Conservation (phyloP, 2,888 invertebrate species). For the Liposcelis brunnea region DNA sequence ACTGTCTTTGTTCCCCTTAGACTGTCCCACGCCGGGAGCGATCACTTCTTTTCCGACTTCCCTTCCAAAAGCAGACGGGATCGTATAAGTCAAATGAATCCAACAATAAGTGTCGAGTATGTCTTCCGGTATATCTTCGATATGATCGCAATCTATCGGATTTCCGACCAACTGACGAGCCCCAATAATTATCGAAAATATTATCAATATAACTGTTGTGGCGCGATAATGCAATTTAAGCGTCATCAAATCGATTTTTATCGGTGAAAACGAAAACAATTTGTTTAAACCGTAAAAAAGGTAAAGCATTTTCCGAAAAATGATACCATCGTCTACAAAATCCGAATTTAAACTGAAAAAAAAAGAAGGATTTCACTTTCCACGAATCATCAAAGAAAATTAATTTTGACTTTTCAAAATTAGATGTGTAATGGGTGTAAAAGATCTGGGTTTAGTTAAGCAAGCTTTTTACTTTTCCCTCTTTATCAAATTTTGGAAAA, state of each 20-base stretch:
- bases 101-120: slow-evolving; percentile 85
- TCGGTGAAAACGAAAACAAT: slow-evolving; percentile 46
- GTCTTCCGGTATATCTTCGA: slow-evolving; percentile 71
- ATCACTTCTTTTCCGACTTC: slow-evolving; percentile 61
- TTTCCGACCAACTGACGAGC: slow-evolving; percentile 78
- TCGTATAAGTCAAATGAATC: slow-evolving; percentile 83
- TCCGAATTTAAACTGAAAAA: too few species aligned
- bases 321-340: too few species aligned
- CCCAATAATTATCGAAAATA: slow-evolving; percentile 68
- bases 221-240: slow-evolving; percentile 71
- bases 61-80: slow-evolving; percentile 63
- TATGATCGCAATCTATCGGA: slow-evolving; percentile 35
- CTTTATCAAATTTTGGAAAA: too few species aligned
- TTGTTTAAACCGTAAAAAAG: slow-evolving; percentile 14
- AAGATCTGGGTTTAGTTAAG: too few species aligned
- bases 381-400: too few species aligned
- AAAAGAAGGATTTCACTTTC: too few species aligned
- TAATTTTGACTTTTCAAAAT: too few species aligned
- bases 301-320: slow-evolving; percentile 11
- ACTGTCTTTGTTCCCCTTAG: slow-evolving; percentile 19
- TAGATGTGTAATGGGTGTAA: too few species aligned
- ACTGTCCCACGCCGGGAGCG: slow-evolving; percentile 54
- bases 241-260: slow-evolving; percentile 61
- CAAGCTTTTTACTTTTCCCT: too few species aligned
- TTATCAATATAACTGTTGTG: slow-evolving; percentile 63